These are phyloP conservation scores for Chrysina gloriosa DNA, from an alignment of 2,888 invertebrate genomes.

Conservation along the genomic window DNA sequence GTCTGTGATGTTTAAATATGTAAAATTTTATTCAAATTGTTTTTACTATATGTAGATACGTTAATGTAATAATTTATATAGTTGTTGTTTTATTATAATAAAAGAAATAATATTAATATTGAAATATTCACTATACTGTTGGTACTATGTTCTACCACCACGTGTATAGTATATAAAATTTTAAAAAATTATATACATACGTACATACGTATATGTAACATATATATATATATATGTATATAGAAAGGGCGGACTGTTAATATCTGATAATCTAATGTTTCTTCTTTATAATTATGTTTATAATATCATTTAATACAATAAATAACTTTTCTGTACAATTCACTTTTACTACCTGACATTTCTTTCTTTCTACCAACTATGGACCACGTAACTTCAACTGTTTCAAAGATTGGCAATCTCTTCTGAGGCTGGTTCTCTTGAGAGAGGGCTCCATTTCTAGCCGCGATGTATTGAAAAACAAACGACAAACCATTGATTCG, in stretches of 20 bases:
- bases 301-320: constrained; percentile 27
- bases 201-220: constrained; percentile 8
- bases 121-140: constrained; percentile 21
- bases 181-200: neutral
- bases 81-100: constrained; percentile 33
- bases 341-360: too few species aligned
- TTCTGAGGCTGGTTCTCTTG: too few species aligned
- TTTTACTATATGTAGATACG: constrained; percentile 37
- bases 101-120: constrained; percentile 27
- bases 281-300: constrained; percentile 19
- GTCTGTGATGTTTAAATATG: constrained; percentile 46
- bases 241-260: constrained; percentile 30
- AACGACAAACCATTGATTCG: too few species aligned
- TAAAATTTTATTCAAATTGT: constrained; percentile 42
- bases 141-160: constrained; percentile 21
- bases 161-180: neutral
- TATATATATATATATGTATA: constrained; percentile 9
- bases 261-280: constrained; percentile 3
- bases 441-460: too few species aligned
- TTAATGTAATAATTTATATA: constrained; percentile 37
- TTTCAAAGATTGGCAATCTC: too few species aligned
- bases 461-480: too few species aligned
- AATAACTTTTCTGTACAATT: constrained; percentile 23
- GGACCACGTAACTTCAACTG: neutral
- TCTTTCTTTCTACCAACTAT: neutral